Evolutionary conservation across 2,888 invertebrate genomes (phyloP).

Genomic region (Aphidius colemani): DNA sequence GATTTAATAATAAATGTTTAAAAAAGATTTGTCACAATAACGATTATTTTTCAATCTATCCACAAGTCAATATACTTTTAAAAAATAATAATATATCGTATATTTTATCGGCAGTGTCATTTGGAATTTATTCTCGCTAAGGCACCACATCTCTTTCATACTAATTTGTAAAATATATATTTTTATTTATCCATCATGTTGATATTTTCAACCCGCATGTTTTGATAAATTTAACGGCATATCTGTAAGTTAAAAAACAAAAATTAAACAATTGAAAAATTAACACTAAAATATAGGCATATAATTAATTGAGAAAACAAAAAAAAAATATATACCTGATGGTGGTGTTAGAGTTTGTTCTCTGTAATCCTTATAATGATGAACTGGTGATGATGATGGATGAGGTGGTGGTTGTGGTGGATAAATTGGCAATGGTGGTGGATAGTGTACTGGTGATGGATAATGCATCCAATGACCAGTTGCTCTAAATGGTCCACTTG

Average conservation of each 20-base stretch:
- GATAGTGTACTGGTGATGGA: slow-evolving; percentile 61
- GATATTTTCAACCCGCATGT: slow-evolving; percentile 69
- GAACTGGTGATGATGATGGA: slow-evolving; percentile 53
- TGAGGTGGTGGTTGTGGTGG: slow-evolving; percentile 58
- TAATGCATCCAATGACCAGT: slow-evolving; percentile 63
- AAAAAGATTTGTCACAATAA: too few relatives aligned
- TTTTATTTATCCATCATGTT: slow-evolving; percentile 48
- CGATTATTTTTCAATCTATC: slow-evolving; percentile 36
- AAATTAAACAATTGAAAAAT: slow-evolving; percentile 12
- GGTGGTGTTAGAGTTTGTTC: slow-evolving; percentile 59
- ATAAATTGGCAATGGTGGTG: slow-evolving; percentile 58
- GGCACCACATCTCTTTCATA: slow-evolving; percentile 40
- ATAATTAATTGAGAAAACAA: slow-evolving; percentile 1
- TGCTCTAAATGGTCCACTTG: slow-evolving; percentile 60
- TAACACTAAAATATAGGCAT: not conserved
- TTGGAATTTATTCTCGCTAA: slow-evolving; percentile 44
- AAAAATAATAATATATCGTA: slow-evolving; percentile 60
- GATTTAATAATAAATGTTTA: too few relatives aligned
- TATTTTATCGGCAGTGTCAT: slow-evolving; percentile 56
- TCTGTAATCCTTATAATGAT: slow-evolving; percentile 59
- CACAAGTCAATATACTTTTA: slow-evolving; percentile 49
- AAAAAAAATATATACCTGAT: slow-evolving; percentile 45
- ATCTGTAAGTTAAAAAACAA: slow-evolving; percentile 68
- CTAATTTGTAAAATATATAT: slow-evolving; percentile 13
- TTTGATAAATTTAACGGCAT: slow-evolving; percentile 89